A percentile compares a stretch with the other conserved stretches of the same genome.
phyloP scores from a whole-genome alignment of 2,113 vertebrate species.

The Macroglossus sobrinus region DNA sequence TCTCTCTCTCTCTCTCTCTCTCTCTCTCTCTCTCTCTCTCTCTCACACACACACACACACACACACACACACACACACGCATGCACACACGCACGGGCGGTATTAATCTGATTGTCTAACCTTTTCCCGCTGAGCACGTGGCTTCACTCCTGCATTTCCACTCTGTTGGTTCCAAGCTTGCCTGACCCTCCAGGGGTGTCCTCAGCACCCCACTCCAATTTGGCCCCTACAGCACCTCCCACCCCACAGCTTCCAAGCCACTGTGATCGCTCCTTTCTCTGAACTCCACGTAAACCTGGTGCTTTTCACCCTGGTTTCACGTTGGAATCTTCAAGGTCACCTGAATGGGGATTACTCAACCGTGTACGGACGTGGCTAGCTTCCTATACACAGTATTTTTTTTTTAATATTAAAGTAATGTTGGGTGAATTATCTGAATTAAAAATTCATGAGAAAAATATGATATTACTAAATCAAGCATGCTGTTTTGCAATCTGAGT shows the following conservation, averaged over 20 bases:
- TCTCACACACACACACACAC: too few relatives aligned
- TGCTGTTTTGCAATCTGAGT: background rate
- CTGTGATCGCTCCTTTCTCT: background rate
- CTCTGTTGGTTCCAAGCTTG: background rate
- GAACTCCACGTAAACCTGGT: background rate
- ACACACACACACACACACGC: too few relatives aligned
- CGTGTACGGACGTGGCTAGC: background rate
- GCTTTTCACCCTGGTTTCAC: background rate
- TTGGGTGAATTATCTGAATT: background rate
- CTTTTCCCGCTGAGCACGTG: background rate
- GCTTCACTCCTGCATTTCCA: accelerated
- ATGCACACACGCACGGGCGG: background rate
- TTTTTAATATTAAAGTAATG: background rate
- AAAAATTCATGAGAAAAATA: background rate
- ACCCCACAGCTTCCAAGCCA: background rate
- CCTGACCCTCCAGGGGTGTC: background rate
- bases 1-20: too few relatives aligned
- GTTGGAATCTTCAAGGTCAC: background rate
- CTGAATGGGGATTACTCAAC: background rate
- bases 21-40: too few relatives aligned
- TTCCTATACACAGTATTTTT: background rate
- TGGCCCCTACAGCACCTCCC: background rate
- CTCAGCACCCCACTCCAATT: background rate
- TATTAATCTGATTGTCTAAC: background rate
- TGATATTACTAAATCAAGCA: background rate